These are phyloP conservation scores for Pseudomyrmex gracilis DNA, from an alignment of 1,140 invertebrate species.

Conservation along the genomic window DNA sequence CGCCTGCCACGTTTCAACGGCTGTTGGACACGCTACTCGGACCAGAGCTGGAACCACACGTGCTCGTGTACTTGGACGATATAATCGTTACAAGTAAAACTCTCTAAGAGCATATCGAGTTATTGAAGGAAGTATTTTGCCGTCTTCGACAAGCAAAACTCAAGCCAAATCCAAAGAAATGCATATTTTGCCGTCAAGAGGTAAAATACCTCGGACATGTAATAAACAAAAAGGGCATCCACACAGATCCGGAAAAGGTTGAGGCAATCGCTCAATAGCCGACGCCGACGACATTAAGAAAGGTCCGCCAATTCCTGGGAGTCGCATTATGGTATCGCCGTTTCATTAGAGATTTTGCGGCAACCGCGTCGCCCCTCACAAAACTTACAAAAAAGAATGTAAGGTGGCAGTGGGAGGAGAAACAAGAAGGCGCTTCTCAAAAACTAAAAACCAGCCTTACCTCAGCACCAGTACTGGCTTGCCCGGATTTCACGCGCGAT, in stretches of 20 bases:
- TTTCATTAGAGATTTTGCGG: conserved; percentile 79
- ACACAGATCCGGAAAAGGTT: no score
- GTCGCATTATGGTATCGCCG: conserved; percentile 80
- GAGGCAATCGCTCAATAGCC: no score
- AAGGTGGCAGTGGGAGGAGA: conserved; percentile 73
- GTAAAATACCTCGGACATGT: conserved; percentile 72
- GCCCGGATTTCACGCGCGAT: conserved; percentile 5
- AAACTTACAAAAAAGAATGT: no score
- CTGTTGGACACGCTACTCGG: conserved; percentile 61
- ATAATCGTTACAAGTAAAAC: conserved; percentile 65
- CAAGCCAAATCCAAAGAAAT: conserved; percentile 22
- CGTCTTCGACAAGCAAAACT: not conserved
- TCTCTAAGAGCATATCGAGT: conserved; percentile 67
- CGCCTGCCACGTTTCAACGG: conserved; percentile 11
- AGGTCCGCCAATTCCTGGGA: conserved; percentile 82
- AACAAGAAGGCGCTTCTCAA: conserved; percentile 63
- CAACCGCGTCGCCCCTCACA: no score
- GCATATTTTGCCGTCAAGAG: not conserved
- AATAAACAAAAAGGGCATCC: no score
- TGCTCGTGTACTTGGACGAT: conserved; percentile 75
- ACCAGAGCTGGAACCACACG: conserved; percentile 67
- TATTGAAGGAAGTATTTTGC: conserved; percentile 1
- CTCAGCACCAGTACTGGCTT: not conserved
- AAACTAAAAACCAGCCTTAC: not conserved
- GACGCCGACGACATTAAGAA: conserved; percentile 75